Evolutionary conservation across 2,888 invertebrate genomes (phyloP), one percentile per base, ranked within the genome.

Genomic region (Chromoteleia sp.): DNA sequence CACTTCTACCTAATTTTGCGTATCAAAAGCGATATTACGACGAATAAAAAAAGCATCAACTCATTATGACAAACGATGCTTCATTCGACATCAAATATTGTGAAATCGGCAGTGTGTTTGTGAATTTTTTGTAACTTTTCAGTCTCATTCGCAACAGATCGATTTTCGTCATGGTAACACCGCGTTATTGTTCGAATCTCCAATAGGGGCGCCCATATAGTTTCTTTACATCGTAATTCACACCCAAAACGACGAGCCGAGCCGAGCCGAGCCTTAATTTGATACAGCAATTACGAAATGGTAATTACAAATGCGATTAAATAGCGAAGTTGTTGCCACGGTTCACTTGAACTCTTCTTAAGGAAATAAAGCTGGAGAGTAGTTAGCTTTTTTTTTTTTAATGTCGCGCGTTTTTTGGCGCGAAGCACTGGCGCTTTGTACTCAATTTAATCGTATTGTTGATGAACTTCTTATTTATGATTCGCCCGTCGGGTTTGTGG

Each of bases 141-240:
- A 50, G 29, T 61, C 14, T 12, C 29, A 63, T 39, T 50, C 15
- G 25, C 41, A n/a, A 19, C 5, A 6, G n/a, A 78, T 80, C 68
- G 74, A 80, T 80, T 80, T 80, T 68, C 45, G 68, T 59, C 63
- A 74, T 71, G 74, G 73, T 68, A 80, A 76, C 73, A 29, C n/a
- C 17, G 68, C 56, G 61, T 63, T 82, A 79, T 79, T 79, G 54
- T 58, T 30, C 54, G 19, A 30, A 82, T 77, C 75, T 67, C 14
- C 52, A 50, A 50, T 5, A 25, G 68, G 45, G 59, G 33, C 67
- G 70, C 30, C 67, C 58, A 41, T 30, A 29, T 33, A 70, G 56
- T 65, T 78, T 77, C 71, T 65, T 65, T 15, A 25, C 56, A 17
- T 45, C 41, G 65, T 65, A 63, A 71, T 75, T 58, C 41, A 58